Base-by-base conservation (phyloP, 2,797 vertebrate species). In the Chelonia mydas region DNA sequence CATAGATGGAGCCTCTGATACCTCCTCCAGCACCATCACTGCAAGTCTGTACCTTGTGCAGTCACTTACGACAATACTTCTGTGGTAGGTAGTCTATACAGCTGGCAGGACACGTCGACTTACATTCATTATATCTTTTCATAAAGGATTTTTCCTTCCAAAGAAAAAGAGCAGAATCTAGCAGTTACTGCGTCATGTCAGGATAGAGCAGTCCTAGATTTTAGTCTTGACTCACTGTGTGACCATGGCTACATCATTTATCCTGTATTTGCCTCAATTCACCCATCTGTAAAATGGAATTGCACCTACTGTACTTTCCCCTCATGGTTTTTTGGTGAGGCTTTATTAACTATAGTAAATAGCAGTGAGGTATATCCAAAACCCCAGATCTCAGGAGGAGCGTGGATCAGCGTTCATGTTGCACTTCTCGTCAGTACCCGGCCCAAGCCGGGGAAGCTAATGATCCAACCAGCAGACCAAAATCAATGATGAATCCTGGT, bases 171-270 rank as follows among this genome's bases (percentile, higher is more conserved):
- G 8, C 8, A 72, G 41, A 50, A n/a, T 1, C 8, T 77, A 2
- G 3, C 80, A 4, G 3, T 2, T 76, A 19, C 27, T 47, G 33
- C 6, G 54, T 12, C 0, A 0, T 21, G 33, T 2, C 5, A 86
- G 68, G 2, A 74, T 3, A 19, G 19, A 53, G 2, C 15, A 28
- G 19, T 65, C 16, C 37, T 27, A 41, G 25, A 76, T 47, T 76
- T 76, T 76, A n/a, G 19, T 3, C 2, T 12, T 37, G 61, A 31
- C 57, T 77, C 84, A 33, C 13, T 25, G 8, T 31, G 45, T 45
- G 27, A 68, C 6, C 16, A 21, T 10, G 5, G n/a, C 61, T 86
- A 53, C 27, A 89, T 15, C 27, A 53, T 53, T 83, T 78, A 53
- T 28, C 13, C 7, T 47, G 6, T 65, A 0, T 49, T 65, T 89